Evolutionary conservation across 1,140 invertebrate species (phyloP).

Genomic region (Dendroctonus ponderosae): DNA sequence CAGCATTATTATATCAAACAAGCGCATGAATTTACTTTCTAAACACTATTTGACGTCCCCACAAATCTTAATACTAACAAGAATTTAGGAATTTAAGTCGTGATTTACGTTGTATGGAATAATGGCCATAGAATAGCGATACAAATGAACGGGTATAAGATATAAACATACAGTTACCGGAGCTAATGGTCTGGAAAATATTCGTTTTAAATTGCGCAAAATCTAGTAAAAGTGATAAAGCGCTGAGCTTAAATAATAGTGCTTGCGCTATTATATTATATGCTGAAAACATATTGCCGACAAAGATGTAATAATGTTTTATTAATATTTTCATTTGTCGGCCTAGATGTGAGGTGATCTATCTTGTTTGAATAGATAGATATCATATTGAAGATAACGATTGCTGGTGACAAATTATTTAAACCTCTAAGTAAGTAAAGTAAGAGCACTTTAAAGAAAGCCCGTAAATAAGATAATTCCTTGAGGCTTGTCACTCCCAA

Average conservation of each 20-base stretch:
- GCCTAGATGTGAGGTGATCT: too few relatives aligned
- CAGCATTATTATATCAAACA: constrained; percentile 12
- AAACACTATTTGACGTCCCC: constrained; percentile 19
- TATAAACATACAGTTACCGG: constrained; percentile 7
- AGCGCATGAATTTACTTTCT: constrained; percentile 14
- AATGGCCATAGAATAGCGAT: constrained; percentile 15
- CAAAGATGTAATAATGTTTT: constrained; percentile 2
- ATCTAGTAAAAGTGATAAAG: constrained; percentile 19
- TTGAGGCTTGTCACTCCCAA: too few relatives aligned
- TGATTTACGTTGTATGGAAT: constrained; percentile 20
- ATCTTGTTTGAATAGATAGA: too few relatives aligned
- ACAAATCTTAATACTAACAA: constrained; percentile 26
- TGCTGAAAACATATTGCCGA: constrained; percentile 4
- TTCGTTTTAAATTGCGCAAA: constrained; percentile 21
- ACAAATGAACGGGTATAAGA: constrained; percentile 11
- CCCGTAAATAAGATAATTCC: too few relatives aligned
- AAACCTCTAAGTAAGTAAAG: too few relatives aligned
- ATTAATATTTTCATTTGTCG: neutral
- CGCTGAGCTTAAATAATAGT: constrained; percentile 3
- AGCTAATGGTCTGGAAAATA: constrained; percentile 19
- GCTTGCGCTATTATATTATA: neutral
- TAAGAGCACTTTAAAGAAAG: too few relatives aligned
- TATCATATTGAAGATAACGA: too few relatives aligned
- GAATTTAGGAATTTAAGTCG: constrained; percentile 21
- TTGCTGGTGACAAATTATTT: too few relatives aligned